Conservation (phyloP, 2,797 vertebrate genomes). For the Pygocentrus nattereri region DNA sequence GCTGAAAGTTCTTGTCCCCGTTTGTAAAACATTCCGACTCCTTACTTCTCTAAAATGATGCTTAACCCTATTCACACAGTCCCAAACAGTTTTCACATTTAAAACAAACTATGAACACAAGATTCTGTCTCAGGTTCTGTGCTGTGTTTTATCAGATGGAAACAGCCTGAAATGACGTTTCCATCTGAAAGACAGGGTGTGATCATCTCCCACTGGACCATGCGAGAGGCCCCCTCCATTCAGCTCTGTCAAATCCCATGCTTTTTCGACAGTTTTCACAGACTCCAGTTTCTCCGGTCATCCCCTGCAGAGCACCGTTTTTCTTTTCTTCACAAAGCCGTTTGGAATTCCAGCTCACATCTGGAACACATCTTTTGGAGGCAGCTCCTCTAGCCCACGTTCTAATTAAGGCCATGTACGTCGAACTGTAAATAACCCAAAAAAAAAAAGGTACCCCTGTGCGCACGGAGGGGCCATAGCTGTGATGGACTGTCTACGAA, state of each 20-base stretch:
- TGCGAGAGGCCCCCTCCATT: slow-evolving; percentile 37
- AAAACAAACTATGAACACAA: neutral
- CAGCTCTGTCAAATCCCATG: slow-evolving; percentile 28
- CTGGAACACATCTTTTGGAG: slow-evolving; percentile 67
- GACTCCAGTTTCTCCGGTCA: slow-evolving; percentile 60
- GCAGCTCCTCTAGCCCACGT: slow-evolving; percentile 49
- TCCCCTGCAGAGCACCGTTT: slow-evolving; percentile 59
- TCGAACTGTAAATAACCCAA: slow-evolving; percentile 64
- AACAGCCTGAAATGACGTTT: slow-evolving; percentile 10
- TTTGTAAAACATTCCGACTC: neutral
- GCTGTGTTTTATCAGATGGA: slow-evolving; percentile 10
- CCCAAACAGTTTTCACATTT: neutral
- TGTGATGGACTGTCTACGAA: neutral
- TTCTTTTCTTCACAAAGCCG: slow-evolving; percentile 62
- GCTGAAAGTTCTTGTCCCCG: no score
- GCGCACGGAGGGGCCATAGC: slow-evolving; percentile 9
- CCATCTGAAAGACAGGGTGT: slow-evolving; percentile 30
- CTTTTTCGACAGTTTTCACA: slow-evolving; percentile 48
- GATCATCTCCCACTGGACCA: slow-evolving; percentile 37
- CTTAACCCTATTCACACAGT: neutral
- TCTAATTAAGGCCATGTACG: slow-evolving; percentile 66
- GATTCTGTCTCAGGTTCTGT: neutral
- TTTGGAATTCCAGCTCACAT: slow-evolving; percentile 67
- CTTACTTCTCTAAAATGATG: no score
- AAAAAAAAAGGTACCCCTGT: slow-evolving; percentile 38